Percentiles rank a stretch among this genome's conserved stretches.
phyloP scores from a whole-genome alignment of 2,113 vertebrate species.

The Furnarius figulus region DNA sequence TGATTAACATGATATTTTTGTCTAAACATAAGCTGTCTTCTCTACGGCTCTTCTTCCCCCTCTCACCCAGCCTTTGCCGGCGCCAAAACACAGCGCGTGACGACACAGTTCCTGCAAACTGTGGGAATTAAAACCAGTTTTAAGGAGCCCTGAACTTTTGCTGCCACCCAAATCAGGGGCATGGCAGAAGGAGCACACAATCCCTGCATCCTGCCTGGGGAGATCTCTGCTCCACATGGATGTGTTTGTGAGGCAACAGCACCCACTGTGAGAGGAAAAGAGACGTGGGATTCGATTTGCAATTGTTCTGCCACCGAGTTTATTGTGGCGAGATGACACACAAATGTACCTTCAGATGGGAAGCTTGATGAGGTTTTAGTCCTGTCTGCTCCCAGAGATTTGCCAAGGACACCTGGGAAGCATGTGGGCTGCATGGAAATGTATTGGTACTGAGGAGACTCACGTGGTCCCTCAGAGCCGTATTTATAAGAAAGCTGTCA shows the following conservation, averaged over 20 bases:
- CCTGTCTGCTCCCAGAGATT: neutral
- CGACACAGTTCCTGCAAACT: slow-evolving; percentile 7
- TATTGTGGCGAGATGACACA: slow-evolving; percentile 16
- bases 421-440: slow-evolving; percentile 45
- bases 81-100: slow-evolving; percentile 54
- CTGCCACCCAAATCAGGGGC: neutral
- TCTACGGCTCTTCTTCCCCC: slow-evolving; percentile 74
- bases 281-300: slow-evolving; percentile 47
- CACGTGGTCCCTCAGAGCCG: slow-evolving; percentile 39
- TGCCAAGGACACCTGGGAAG: slow-evolving; percentile 50
- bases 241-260: neutral
- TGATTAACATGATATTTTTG: slow-evolving; percentile 85
- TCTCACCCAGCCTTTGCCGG: slow-evolving; percentile 72
- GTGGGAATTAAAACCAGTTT: neutral
- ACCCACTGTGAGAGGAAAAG: neutral
- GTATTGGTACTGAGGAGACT: slow-evolving; percentile 50
- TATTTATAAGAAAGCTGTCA: slow-evolving; percentile 70
- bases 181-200: neutral
- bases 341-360: slow-evolving; percentile 16
- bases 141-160: neutral
- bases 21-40: slow-evolving; percentile 85
- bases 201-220: neutral
- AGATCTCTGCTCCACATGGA: neutral
- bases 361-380: neutral
- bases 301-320: slow-evolving; percentile 49